A percentile compares a stretch with the other conserved stretches of the same genome.
Conservation (phyloP, 2,797 vertebrate species). For the Cercopithecus neglectus region DNA sequence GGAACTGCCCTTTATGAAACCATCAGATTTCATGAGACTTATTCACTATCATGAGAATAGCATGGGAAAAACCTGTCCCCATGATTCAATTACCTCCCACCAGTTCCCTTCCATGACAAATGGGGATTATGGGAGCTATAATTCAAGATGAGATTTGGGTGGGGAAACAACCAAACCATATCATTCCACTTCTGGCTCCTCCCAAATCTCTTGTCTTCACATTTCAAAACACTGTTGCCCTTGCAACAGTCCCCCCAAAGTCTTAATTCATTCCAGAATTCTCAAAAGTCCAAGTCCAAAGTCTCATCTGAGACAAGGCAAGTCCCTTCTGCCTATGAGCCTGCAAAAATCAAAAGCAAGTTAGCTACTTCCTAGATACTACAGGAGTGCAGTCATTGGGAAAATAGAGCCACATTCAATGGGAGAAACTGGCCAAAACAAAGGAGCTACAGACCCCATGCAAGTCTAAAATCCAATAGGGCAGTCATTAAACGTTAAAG, state of each 20-base stretch:
- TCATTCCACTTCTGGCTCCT: not conserved
- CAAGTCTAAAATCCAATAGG: not conserved
- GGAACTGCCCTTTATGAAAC: not conserved
- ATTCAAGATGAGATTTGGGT: not conserved
- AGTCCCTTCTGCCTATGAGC: not conserved
- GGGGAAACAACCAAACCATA: not conserved
- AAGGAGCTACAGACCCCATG: not conserved
- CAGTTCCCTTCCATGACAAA: not conserved
- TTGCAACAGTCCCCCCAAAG: not conserved
- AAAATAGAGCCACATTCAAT: not conserved
- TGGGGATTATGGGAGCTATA: not conserved
- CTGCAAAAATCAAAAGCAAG: not conserved
- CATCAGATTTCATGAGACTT: not conserved
- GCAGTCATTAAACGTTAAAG: not conserved
- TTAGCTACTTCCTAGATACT: not conserved
- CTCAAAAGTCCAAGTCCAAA: not conserved
- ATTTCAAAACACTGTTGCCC: not conserved
- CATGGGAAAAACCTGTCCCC: not conserved
- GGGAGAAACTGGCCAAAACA: not conserved
- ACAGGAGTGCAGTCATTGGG: not conserved
- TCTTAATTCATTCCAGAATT: not conserved
- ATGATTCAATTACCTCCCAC: not conserved
- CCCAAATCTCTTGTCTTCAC: not conserved
- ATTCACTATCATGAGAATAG: not conserved
- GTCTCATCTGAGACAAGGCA: not conserved